Base-by-base conservation (phyloP, 92 coral and sea anemone genomes). In the Desmophyllum pertusum region DNA sequence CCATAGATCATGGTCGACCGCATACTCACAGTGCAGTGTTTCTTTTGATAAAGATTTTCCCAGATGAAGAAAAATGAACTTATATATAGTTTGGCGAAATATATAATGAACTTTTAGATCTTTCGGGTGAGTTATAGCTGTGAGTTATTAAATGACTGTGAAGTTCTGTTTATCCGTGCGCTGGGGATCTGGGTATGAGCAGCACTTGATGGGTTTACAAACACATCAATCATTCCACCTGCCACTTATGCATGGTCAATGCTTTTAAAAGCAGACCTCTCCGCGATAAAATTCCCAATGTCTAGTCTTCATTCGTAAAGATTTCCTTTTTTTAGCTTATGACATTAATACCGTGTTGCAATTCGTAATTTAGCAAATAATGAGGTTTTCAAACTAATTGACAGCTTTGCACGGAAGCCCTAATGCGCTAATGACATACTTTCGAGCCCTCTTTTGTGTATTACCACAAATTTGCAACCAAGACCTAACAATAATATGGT, bases 311-410 rank as follows among this genome's bases (percentile, higher is more conserved):
- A 67, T 21, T 19, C 25, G n/a, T 67, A 67, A 7, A 35, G 9
- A 38, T 37, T 33, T 38, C 23, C 42, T 67, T 37, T 36, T 67
- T 67, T 4, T n/a, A 43, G 8, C n/a, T 48, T 74, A 45, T 48
- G 38, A 27, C 41, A 31, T 38, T 62, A 62, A 61, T 18, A 63
- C n/a, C 72, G 38, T 29, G 69, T 40, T 8, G 81, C 81, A 33
- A 70, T 77, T 62, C 71, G 25, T 41, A 39, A 43, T 42, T 41
- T 78, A 62, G 38, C 17, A 6, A 19, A 46, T 62, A 41, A 25
- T 41, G 83, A 78, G 41, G 41, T 73, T 74, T 74, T 74, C 39
- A 74, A 33, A 46, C 10, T 50, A 74, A 74, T 74, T 74, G 70
- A 29, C 70, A 3, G 68, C 29, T 77, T 77, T n/a, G 53, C 43